Conservation (phyloP, 2,888 invertebrate genomes). For the Blastobasis lacticolella region DNA sequence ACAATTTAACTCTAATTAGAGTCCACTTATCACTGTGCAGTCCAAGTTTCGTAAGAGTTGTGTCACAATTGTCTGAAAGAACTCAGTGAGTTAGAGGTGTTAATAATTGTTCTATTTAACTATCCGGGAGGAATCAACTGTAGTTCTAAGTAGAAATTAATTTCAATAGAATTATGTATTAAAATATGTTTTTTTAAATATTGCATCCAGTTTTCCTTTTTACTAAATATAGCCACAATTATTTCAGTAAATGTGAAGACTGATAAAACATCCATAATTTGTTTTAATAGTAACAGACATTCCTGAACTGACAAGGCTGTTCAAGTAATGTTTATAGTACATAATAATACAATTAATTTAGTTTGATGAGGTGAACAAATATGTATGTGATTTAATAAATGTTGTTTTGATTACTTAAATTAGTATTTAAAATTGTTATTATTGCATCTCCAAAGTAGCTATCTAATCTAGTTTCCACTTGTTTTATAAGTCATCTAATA, state of each 20-base stretch:
- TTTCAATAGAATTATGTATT: background rate
- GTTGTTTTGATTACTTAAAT: slow-evolving; percentile 25
- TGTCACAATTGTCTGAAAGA: too few relatives aligned
- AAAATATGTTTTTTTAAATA: background rate
- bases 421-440: too few relatives aligned
- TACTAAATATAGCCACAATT: background rate
- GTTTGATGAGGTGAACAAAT: slow-evolving; percentile 56
- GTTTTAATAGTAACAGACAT: slow-evolving; percentile 42
- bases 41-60: background rate
- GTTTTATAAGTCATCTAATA: too few relatives aligned
- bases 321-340: slow-evolving; percentile 36
- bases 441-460: too few relatives aligned
- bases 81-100: slow-evolving; percentile 3
- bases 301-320: slow-evolving; percentile 61
- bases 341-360: slow-evolving; percentile 13
- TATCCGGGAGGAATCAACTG: slow-evolving; percentile 1
- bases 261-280: slow-evolving; percentile 35
- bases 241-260: slow-evolving; percentile 30
- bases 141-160: slow-evolving; percentile 15
- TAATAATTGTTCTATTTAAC: slow-evolving; percentile 5
- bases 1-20: slow-evolving; percentile 28
- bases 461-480: too few relatives aligned
- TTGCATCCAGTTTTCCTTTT: slow-evolving; percentile 17
- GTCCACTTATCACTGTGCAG: slow-evolving; percentile 8
- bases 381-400: slow-evolving; percentile 54